Percentiles rank a stretch among this genome's conserved stretches.
These are phyloP conservation scores for Drepanosiphum platanoidis DNA, from an alignment of 2,888 invertebrate species.

Conservation along the genomic window DNA sequence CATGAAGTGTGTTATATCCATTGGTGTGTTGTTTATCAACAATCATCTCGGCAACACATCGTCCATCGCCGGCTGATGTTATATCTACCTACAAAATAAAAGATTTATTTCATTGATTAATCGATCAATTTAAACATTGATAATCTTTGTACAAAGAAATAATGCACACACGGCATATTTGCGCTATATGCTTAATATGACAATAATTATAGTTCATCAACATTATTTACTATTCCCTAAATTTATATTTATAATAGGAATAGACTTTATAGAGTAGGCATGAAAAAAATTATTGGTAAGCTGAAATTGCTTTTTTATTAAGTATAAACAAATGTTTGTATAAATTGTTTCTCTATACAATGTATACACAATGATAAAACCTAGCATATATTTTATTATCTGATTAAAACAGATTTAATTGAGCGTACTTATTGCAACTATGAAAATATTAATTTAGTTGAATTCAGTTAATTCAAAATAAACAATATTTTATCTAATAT, in stretches of 20 bases:
- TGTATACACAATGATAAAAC: neutral
- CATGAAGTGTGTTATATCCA: conserved; percentile 79
- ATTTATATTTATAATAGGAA: neutral
- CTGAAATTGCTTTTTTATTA: neutral
- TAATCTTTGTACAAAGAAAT: neutral
- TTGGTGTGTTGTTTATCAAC: conserved; percentile 82
- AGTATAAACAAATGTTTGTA: neutral
- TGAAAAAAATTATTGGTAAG: neutral
- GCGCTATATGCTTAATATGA: neutral
- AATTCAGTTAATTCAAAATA: neutral
- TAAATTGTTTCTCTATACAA: neutral
- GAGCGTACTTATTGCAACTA: neutral
- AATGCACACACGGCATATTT: neutral
- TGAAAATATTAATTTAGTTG: neutral
- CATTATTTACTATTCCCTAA: neutral
- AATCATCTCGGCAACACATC: conserved; percentile 79
- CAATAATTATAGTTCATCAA: neutral
- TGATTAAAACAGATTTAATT: neutral
- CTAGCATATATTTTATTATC: neutral
- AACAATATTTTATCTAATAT: conserved; percentile 1
- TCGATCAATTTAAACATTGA: neutral
- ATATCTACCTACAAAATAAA: conserved; percentile 68
- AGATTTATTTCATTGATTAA: neutral
- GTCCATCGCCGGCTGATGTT: conserved; percentile 75
- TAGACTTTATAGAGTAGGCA: neutral